Evolutionary conservation across 2,888 invertebrate species (phyloP), one percentile per base, ranked within the genome.

Genomic region (Nymphalis c-album): DNA sequence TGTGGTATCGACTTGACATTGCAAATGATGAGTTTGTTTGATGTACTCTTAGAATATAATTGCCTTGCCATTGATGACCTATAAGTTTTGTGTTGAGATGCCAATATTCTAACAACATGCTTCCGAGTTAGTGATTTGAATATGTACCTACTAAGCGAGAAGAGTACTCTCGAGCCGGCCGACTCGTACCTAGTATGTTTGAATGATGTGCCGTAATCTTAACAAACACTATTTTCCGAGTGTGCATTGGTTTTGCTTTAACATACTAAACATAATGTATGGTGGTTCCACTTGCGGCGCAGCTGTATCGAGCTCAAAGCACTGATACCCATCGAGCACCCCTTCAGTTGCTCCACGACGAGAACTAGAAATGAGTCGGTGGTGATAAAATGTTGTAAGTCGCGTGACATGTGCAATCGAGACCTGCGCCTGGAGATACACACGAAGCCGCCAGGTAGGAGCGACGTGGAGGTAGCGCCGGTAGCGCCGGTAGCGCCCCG

Each of bases 361-460:
- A 94, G 94, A 92, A 93, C 94, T 92, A 93, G 94, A 92, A 96
- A 95, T 93, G 94, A 94, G 85, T 94, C 95, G 80, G 95, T 95
- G 94, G 94, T 94, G 93, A 95, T 96, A 93, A 94, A 94, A 87
- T 97, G 96, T 95, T 97, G 97, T 94, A 94, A 95, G 88, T 93
- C 95, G 84, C 93, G 76, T 79, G 90, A 94, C 93, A 95, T 94
- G 94, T 96, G 96, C 94, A 96, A 96, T 93, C 93, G 90, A 82
- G 92, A 93, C 81, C 93, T 96, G 90, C 94, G 91, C 85, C 94
- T 95, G 86, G 93, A 93, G 87, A 94, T 96, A 85, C 94, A 94
- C 86, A 93, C 93, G 87, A 93, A 91, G 90, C 90, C 93, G 86
- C 91, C 94, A 95, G 95, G 95, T 95, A 95, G 93, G 92, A 85